Base-by-base conservation (phyloP, 1,140 invertebrate genomes). In the Bombus pyrosoma region DNA sequence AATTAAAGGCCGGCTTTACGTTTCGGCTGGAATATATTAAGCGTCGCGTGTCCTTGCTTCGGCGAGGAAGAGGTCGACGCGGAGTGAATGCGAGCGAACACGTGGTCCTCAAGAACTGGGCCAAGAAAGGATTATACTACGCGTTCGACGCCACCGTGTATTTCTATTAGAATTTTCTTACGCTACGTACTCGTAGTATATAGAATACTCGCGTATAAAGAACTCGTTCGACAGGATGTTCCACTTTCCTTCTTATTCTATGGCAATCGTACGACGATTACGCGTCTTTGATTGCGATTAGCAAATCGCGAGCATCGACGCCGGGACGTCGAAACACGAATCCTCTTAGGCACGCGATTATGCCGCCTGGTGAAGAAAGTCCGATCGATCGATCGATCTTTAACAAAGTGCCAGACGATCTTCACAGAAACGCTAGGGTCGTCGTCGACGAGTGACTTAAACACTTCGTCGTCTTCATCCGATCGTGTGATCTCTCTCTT, bases 1-100 rank as follows among this genome's bases (percentile, higher is more conserved):
- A 92, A 92, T 94, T 93, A 93, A 93, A 92, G 90, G 91, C 85
- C 85, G 86, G 85, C 82, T 87, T 91, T 93, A 87, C 91, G 89
- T 92, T 93, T 93, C 86, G 73, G 79, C 28, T 47, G 85, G 82
- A 91, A 93, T 93, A 93, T 92, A 92, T 94, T 90, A 90, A 91
- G 87, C 91, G 83, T 79, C 66, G 72, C 71, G 76, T 47, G 72
- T 72, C 78, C 72, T 66, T 79, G 75, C 47, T 39, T 12, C 32
- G 15, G 18, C 18, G 28, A 1, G 15, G 32, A 34, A 25, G 66
- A 37, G 66, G 2, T 39, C 76, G n/a, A 66, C 12, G n/a, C 0
- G 9, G 18, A 6, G 59, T 22, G 39, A 25, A 43, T 28, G n/a
- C 59, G 41, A 15, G 62, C 22, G 22, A 71, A 79, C 77, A 39